phyloP scores from a whole-genome alignment of 2,888 invertebrate species.

The Glomeris marginata region DNA sequence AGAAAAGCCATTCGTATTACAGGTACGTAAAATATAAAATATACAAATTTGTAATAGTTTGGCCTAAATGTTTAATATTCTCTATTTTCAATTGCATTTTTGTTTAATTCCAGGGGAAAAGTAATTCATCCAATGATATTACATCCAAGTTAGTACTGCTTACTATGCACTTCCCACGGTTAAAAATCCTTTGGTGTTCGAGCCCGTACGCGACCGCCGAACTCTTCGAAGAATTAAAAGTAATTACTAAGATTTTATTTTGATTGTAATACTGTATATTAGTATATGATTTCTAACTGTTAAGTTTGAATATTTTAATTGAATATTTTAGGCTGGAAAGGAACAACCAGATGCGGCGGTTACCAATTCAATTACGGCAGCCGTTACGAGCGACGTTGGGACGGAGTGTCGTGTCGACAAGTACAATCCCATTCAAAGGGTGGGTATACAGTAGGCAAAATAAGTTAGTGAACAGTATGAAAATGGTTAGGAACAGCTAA shows the following conservation, averaged over 20 bases:
- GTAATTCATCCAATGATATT: slow-evolving; percentile 61
- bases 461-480: too few species aligned
- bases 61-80: too few species aligned
- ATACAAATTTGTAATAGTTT: too few species aligned
- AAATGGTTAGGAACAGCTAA: too few species aligned
- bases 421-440: slow-evolving; percentile 54
- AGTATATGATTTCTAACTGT: not conserved
- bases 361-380: slow-evolving; percentile 56
- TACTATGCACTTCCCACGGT: slow-evolving; percentile 86
- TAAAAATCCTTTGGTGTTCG: slow-evolving; percentile 91
- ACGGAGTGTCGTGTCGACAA: slow-evolving; percentile 35
- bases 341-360: slow-evolving; percentile 59
- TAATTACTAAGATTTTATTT: slow-evolving; percentile 25
- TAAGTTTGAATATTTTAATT: slow-evolving; percentile 19
- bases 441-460: too few species aligned
- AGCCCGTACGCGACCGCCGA: slow-evolving; percentile 93
- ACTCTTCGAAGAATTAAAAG: slow-evolving; percentile 87
- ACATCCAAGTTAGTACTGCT: slow-evolving; percentile 76
- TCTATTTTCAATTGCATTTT: slow-evolving; percentile 17
- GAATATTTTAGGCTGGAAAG: slow-evolving; percentile 55
- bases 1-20: slow-evolving; percentile 75
- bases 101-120: slow-evolving; percentile 46
- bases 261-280: too few species aligned
- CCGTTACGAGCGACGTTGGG: slow-evolving; percentile 30
- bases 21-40: too few species aligned